Percentiles rank a stretch among this genome's conserved stretches.
Evolutionary conservation across 2,797 vertebrate genomes (phyloP).

Genomic region (Tamandua tetradactyla): DNA sequence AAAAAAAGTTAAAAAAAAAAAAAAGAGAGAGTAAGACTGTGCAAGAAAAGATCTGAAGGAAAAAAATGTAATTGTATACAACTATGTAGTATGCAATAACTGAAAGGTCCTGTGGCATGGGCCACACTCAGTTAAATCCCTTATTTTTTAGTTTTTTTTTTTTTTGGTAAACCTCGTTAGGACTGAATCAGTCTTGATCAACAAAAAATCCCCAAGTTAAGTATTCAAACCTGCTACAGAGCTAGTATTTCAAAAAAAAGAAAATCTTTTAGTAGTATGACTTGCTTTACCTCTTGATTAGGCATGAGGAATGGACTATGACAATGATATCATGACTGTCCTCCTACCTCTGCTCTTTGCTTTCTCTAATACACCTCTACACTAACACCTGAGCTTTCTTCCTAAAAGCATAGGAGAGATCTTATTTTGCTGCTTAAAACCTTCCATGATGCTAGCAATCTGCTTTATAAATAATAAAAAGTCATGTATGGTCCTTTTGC

Average conservation of each 20-base stretch:
- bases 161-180: background rate
- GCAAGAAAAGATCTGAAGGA: background rate
- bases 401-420: background rate
- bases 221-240: background rate
- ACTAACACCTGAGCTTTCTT: background rate
- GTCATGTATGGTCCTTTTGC: background rate
- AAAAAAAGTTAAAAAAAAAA: too few relatives aligned
- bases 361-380: background rate
- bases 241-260: background rate
- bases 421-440: background rate
- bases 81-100: background rate
- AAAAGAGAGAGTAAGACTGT: background rate
- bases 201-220: background rate
- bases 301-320: background rate
- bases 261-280: background rate
- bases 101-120: background rate
- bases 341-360: background rate
- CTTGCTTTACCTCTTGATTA: background rate
- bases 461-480: constrained; percentile 30
- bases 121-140: background rate
- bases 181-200: background rate
- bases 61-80: background rate
- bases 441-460: background rate
- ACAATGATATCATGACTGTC: background rate
- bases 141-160: background rate